Conservation (phyloP, 2,113 vertebrate species). For the Pygoscelis antarcticus region DNA sequence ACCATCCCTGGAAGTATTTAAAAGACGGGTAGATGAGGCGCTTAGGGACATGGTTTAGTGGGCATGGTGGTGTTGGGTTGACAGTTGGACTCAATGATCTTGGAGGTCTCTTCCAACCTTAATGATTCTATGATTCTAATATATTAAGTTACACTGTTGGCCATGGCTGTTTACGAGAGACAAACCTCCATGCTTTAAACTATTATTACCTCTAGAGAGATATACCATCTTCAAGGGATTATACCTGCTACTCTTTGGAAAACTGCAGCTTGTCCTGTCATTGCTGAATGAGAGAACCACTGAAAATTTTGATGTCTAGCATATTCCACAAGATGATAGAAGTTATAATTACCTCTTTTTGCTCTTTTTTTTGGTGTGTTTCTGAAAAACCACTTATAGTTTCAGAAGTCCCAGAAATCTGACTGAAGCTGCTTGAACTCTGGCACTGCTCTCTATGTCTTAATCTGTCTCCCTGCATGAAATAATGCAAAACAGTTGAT, state of each 20-base stretch:
- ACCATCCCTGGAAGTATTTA: too few species aligned
- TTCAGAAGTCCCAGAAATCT: slow-evolving; percentile 17
- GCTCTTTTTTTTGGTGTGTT: not conserved
- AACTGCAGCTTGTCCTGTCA: not conserved
- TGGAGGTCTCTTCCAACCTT: too few species aligned
- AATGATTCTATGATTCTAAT: too few species aligned
- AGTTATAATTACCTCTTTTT: not conserved
- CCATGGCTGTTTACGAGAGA: not conserved
- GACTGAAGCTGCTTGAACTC: not conserved
- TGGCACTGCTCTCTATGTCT: not conserved
- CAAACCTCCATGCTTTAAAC: not conserved
- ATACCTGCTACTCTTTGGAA: not conserved
- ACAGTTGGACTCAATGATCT: too few species aligned
- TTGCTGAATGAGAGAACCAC: not conserved
- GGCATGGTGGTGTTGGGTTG: too few species aligned
- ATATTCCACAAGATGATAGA: not conserved
- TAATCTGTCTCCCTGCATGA: not conserved
- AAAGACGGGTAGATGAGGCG: too few species aligned
- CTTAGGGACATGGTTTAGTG: too few species aligned
- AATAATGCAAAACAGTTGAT: not conserved
- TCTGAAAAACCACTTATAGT: not conserved
- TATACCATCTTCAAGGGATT: not conserved
- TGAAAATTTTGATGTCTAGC: not conserved
- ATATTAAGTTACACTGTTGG: not conserved
- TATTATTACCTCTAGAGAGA: not conserved